Evolutionary conservation across 2,113 vertebrate species (phyloP), one percentile per base, ranked within the genome.

Genomic region (Catagonus wagneri): DNA sequence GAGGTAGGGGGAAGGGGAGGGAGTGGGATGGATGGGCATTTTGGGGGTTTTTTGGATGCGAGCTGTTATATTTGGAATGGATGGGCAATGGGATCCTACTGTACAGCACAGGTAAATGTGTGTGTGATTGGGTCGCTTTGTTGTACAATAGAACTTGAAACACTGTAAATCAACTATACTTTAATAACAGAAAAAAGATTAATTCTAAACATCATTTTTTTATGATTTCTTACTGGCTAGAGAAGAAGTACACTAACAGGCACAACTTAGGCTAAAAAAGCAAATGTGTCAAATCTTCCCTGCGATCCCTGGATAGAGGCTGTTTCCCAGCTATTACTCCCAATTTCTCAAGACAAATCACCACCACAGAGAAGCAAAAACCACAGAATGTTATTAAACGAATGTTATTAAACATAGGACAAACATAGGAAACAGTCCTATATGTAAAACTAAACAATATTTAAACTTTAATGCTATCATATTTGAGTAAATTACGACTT

Each of bases 401-500:
- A 89, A 44, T 17, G 27, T 16, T 66, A 90, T 87, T 85, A 97
- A 79, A 54, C 50, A 29, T 22, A 79, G 94, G 93, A 88, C 4
- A 3, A 50, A 22, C 1, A 2, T 11, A 63, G 76, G 0, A 81
- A 25, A 19, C 20, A 81, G 54, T 90, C 74, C 76, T 29, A 58
- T 32, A 68, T 72, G 32, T 86, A 96, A 95, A 95, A 93, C 71
- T 61, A 54, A 94, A 89, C 58, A 94, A n/a, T 72, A 85, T 75
- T 93, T 86, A 93, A 54, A 54, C 71, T 88, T 54, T 74, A 84
- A 60, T 75, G 81, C 58, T 79, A 92, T 81, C 93, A 76, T 29
- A 95, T 52, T 58, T 95, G 78, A 94, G 83, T 95, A 96, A 97
- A 96, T 94, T 96, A 91, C 89, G n/a, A 16, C 80, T 93, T 60